Conservation (phyloP, 2,888 invertebrate species). For the Leucania comma region DNA sequence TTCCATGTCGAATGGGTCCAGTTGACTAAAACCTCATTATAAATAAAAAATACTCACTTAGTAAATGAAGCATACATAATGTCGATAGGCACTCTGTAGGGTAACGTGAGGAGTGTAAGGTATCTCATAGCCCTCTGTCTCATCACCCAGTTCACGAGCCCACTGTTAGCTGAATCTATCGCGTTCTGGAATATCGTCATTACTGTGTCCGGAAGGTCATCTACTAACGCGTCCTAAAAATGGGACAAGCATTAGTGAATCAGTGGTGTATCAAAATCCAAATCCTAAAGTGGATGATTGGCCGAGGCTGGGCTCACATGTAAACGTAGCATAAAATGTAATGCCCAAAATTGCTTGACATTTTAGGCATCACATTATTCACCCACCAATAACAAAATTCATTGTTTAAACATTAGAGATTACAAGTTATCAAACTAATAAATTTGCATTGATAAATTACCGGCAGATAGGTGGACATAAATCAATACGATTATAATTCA, state of each 20-base stretch:
- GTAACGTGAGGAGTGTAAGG: constrained; percentile 95
- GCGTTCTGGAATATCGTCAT: constrained; percentile 97
- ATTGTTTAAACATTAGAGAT: constrained; percentile 6
- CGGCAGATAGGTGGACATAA: not conserved
- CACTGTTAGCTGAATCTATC: constrained; percentile 97
- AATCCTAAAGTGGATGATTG: not conserved
- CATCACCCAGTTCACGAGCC: constrained; percentile 97
- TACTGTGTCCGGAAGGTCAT: constrained; percentile 97
- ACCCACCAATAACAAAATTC: not conserved
- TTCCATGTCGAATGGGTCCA: too few species aligned
- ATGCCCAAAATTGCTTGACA: too few species aligned
- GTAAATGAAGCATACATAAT: constrained; percentile 96
- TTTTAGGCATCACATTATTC: not conserved
- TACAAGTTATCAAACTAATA: constrained; percentile 8
- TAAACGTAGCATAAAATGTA: too few species aligned
- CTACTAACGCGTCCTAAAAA: constrained; percentile 95
- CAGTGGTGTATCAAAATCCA: not conserved
- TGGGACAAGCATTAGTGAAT: not conserved
- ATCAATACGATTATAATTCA: constrained; percentile 13
- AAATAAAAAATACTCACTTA: constrained; percentile 92
- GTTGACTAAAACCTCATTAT: too few species aligned
- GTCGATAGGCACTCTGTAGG: constrained; percentile 97
- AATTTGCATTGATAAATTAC: constrained; percentile 31
- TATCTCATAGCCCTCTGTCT: constrained; percentile 95
- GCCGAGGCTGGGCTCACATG: too few species aligned